Percentiles rank a stretch among this genome's conserved stretches.
Conservation (phyloP, 2,113 vertebrate genomes). For the Nycticryphes semicollaris region DNA sequence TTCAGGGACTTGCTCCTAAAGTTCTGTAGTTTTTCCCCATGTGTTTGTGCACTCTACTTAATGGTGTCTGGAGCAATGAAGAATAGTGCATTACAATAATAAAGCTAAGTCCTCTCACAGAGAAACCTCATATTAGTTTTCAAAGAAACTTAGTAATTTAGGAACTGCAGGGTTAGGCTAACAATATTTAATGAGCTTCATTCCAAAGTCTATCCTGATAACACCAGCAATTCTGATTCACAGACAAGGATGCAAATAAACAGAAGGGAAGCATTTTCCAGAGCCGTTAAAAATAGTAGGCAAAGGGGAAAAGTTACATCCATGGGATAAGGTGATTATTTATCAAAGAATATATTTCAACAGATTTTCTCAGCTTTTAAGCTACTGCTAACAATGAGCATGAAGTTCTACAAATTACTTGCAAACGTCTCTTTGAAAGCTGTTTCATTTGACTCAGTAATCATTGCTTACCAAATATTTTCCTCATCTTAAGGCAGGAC, state of each 20-base stretch:
- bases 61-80: neutral
- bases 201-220: neutral
- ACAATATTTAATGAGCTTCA: neutral
- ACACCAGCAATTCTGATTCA: neutral
- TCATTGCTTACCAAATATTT: constrained; percentile 6
- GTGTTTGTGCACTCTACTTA: neutral
- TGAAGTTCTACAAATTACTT: neutral
- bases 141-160: neutral
- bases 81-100: neutral
- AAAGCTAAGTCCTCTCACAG: neutral
- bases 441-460: constrained; percentile 14
- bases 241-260: neutral
- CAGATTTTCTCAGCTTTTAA: neutral
- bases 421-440: constrained; percentile 12
- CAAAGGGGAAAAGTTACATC: neutral
- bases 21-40: neutral
- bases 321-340: neutral
- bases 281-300: neutral
- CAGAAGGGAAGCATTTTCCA: neutral
- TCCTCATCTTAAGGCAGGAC: constrained; percentile 31
- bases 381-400: neutral
- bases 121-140: neutral
- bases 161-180: neutral
- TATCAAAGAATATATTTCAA: neutral
- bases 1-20: neutral